Evolutionary conservation across 2,888 invertebrate species (phyloP).

Genomic region (Hermaeophaga mercurialis): DNA sequence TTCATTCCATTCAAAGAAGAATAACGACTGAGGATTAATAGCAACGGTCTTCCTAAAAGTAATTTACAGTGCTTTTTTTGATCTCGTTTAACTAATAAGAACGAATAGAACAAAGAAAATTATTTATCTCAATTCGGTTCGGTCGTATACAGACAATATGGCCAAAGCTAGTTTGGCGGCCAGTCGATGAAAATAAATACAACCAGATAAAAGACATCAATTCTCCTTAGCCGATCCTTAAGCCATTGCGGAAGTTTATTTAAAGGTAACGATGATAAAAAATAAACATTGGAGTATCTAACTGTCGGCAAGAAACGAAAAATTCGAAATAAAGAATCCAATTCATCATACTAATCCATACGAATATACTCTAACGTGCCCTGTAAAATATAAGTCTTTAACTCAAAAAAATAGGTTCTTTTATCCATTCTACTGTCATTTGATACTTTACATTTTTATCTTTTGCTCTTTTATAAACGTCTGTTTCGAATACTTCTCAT

Average conservation of each 20-base stretch:
- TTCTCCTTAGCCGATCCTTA: conserved; percentile 4
- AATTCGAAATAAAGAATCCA: too few relatives aligned
- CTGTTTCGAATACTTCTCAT: too few relatives aligned
- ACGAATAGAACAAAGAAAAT: conserved; percentile 7
- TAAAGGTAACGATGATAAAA: not conserved
- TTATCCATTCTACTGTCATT: too few relatives aligned
- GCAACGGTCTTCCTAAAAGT: not conserved
- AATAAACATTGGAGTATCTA: not conserved
- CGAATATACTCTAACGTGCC: too few relatives aligned
- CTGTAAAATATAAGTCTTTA: too few relatives aligned
- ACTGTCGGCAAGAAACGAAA: too few relatives aligned
- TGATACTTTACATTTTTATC: too few relatives aligned
- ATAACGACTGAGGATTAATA: not conserved
- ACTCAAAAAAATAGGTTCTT: too few relatives aligned
- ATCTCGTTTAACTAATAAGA: not conserved
- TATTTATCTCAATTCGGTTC: conserved; percentile 14
- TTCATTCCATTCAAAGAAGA: not conserved
- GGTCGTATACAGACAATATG: not conserved
- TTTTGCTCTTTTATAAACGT: too few relatives aligned
- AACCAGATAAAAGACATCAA: conserved; percentile 8
- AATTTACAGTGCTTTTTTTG: not conserved
- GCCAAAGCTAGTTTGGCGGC: conserved; percentile 1
- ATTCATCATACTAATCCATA: too few relatives aligned
- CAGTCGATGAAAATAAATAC: conserved; percentile 17
- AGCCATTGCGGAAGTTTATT: not conserved